Conservation (phyloP, 2,888 invertebrate genomes). For the Orchesella flavescens region DNA sequence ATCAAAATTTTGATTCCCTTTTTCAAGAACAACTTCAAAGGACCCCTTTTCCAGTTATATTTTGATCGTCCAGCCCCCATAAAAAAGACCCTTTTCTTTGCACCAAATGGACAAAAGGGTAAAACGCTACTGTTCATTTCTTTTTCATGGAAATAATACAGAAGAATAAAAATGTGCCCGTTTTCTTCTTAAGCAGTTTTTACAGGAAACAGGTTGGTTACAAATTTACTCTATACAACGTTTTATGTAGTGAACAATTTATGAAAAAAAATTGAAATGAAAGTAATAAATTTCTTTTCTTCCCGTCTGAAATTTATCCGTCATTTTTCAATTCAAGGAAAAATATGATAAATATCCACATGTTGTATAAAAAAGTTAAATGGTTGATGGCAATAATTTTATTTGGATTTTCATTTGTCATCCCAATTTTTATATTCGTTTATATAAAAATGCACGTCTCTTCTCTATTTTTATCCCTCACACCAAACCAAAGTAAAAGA, state of each 20-base stretch:
- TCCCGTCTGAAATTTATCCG: constrained; percentile 52
- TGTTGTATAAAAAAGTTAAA: constrained; percentile 1
- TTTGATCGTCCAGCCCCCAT: constrained; percentile 11
- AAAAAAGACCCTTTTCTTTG: neutral
- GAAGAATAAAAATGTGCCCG: too few species aligned
- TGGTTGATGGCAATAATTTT: constrained; percentile 51
- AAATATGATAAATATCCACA: constrained; percentile 21
- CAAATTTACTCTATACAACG: constrained; percentile 1
- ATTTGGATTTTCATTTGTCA: constrained; percentile 63
- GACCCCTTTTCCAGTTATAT: constrained; percentile 26
- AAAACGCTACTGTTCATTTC: constrained; percentile 28
- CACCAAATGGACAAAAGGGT: constrained; percentile 2
- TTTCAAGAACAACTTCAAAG: constrained; percentile 39
- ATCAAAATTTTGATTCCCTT: constrained; percentile 52
- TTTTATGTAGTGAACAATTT: constrained; percentile 33
- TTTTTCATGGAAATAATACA: neutral
- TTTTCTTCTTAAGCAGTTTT: too few species aligned
- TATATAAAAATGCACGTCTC: neutral
- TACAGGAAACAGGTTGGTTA: constrained; percentile 51
- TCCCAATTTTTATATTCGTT: constrained; percentile 55
- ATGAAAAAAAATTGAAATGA: constrained; percentile 28
- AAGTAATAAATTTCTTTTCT: constrained; percentile 46
- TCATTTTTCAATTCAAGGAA: constrained; percentile 57
- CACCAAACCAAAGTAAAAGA: neutral
- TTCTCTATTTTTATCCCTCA: constrained; percentile 46